Base-by-base conservation (phyloP, 2,113 vertebrate genomes). In the Rhombomys opimus region DNA sequence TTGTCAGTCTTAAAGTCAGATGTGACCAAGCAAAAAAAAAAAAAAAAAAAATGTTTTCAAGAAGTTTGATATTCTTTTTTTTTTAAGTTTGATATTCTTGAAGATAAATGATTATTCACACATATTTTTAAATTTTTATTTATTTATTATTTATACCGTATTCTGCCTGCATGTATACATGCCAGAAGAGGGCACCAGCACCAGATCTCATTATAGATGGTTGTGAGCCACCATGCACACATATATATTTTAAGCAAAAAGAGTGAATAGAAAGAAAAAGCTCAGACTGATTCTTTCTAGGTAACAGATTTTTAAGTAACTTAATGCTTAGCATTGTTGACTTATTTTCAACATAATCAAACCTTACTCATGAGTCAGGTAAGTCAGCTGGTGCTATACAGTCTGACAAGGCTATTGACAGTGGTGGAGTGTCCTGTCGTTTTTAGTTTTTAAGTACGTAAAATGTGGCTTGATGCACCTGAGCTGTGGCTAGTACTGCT, bases 41-140 rank as follows among this genome's bases (percentile, higher is more conserved):
- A n/a, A n/a, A n/a, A 46, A 77, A 78, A 81, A 73, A n/a, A 76
- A 80, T 25, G 5, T 91, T 89, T 90, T 91, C 7, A 96, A 92
- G 61, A 95, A 72, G 54, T 90, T 52, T 46, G 89, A 91, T 73
- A 78, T 54, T 3, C 30, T 65, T 52, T n/a, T n/a, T n/a, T n/a
- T n/a, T n/a, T n/a, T n/a, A 95, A 72, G 54, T 90, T 52, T 46
- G 89, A 91, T 73, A 78, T 54, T 3, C 30, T 65, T 52, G 50
- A 86, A 93, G 94, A 52, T 81, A 30, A 65, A 18, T 68, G 4
- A 50, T 22, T 35, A 23, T 22, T 30, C 13, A 38, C 15, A 68
- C 5, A 15, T 0, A 30, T 27, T 57, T 57, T 57, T 57, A 15
- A 15, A 15, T 57, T 57, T 57, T 57, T 57, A 15, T 8, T 57